Conservation (phyloP, 2,888 invertebrate species). For the Ochropleura leucogaster region DNA sequence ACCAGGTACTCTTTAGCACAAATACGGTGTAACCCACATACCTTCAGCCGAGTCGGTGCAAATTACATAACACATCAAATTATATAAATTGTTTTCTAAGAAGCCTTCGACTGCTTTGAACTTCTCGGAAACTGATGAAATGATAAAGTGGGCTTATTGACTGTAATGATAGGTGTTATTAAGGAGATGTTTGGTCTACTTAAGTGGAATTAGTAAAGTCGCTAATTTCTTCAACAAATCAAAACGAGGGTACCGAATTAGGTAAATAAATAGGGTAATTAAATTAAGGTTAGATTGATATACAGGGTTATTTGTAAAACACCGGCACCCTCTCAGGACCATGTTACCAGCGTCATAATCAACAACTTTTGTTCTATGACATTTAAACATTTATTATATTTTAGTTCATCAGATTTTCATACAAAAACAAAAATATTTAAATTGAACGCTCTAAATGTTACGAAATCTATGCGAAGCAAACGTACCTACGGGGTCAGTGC, state of each 20-base stretch:
- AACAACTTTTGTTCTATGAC: no score
- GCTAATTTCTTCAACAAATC: slow-evolving; percentile 5
- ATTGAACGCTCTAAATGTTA: no score
- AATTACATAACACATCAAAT: slow-evolving; percentile 48
- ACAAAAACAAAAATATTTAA: no score
- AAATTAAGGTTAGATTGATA: not conserved
- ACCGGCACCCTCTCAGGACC: no score
- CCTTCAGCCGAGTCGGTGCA: slow-evolving; percentile 23
- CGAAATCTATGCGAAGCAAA: no score
- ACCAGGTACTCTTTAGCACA: slow-evolving; percentile 29
- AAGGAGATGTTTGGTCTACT: not conserved
- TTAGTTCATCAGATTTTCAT: no score
- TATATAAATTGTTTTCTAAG: slow-evolving; percentile 59
- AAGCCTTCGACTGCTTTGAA: slow-evolving; percentile 41
- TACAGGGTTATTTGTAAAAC: no score
- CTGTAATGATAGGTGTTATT: slow-evolving; percentile 20
- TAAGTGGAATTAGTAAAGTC: slow-evolving; percentile 6
- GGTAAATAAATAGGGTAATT: no score
- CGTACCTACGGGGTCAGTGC: no score
- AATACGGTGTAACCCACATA: slow-evolving; percentile 51
- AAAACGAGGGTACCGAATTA: not conserved
- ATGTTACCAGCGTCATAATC: no score
- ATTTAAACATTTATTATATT: no score
- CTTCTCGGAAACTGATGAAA: slow-evolving; percentile 45
- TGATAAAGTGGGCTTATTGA: slow-evolving; percentile 21